These are phyloP conservation scores for Neosalanx taihuensis DNA, from an alignment of 2,797 vertebrate species.

Conservation along the genomic window DNA sequence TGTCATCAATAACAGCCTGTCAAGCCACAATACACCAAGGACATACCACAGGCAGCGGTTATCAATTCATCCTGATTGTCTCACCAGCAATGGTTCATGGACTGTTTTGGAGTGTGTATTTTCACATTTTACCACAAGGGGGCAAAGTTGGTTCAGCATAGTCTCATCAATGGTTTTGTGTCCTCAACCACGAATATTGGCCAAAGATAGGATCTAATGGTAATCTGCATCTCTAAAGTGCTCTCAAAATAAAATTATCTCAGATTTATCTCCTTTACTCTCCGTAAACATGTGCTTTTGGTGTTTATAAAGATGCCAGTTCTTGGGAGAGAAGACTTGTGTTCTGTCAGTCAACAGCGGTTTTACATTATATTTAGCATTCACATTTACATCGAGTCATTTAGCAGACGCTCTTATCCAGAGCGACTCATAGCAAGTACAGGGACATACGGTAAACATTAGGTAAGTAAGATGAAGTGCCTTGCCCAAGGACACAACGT, in stretches of 20 bases:
- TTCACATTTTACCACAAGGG: conserved; percentile 61
- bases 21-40: conserved; percentile 21
- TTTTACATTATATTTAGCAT: not conserved
- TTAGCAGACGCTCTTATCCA: too few species aligned
- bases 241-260: not conserved
- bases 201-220: conserved; percentile 9
- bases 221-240: not conserved
- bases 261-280: not conserved
- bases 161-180: conserved; percentile 39
- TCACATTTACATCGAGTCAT: too few species aligned
- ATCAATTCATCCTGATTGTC: not conserved
- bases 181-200: conserved; percentile 27
- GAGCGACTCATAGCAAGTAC: too few species aligned
- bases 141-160: conserved; percentile 66
- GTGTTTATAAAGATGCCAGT: not conserved
- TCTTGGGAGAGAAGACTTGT: conserved; percentile 4
- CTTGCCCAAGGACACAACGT: too few species aligned
- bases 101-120: conserved; percentile 23
- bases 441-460: too few species aligned
- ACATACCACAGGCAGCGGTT: conserved; percentile 9
- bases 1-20: conserved; percentile 20
- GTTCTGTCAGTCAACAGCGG: conserved; percentile 20
- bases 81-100: conserved; percentile 1
- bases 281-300: not conserved
- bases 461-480: too few species aligned